phyloP scores from a whole-genome alignment of 2,888 invertebrate species.

The Meteorus cinctellus region DNA sequence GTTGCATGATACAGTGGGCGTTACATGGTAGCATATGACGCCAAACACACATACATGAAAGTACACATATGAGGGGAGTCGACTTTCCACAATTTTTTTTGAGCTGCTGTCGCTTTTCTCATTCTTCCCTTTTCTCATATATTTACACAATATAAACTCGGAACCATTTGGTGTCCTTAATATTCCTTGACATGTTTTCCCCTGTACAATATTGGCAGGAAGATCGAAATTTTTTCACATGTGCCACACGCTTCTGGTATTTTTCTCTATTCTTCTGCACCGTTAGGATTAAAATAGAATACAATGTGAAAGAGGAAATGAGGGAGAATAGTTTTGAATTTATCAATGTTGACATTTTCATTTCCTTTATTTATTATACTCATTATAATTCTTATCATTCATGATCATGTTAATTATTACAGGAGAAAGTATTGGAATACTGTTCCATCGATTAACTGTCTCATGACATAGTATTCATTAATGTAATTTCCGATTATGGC shows the following conservation, averaged over 20 bases:
- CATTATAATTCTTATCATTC: no score
- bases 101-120: constrained; percentile 17
- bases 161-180: constrained; percentile 34
- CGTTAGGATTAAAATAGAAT: background rate
- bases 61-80: constrained; percentile 13
- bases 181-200: constrained; percentile 29
- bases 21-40: constrained; percentile 42
- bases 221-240: constrained; percentile 17
- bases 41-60: constrained; percentile 5
- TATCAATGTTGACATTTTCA: background rate
- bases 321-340: no score
- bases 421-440: background rate
- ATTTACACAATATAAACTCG: background rate
- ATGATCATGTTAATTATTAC: no score
- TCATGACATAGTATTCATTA: background rate
- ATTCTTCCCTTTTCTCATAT: constrained; percentile 20
- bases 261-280: background rate
- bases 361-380: no score
- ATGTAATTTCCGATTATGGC: no score
- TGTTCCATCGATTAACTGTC: constrained; percentile 27
- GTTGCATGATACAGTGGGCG: constrained; percentile 41
- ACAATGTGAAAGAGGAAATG: background rate
- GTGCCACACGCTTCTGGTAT: background rate
- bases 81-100: constrained; percentile 25
- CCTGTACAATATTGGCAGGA: constrained; percentile 7